phyloP scores from a whole-genome alignment of 2,797 vertebrate genomes.

The Tragopan temminckii region DNA sequence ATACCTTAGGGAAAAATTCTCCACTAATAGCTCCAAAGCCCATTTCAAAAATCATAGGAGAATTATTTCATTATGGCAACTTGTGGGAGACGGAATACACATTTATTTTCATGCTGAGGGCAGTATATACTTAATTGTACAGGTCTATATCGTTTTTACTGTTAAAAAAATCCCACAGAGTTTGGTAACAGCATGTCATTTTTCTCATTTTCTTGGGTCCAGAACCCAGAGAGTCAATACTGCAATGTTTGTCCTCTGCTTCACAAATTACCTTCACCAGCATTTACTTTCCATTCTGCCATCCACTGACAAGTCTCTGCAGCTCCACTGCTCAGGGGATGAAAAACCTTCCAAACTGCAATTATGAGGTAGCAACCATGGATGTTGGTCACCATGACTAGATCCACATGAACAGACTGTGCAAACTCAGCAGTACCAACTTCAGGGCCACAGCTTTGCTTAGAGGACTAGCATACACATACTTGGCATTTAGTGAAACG shows the following conservation, averaged over 20 bases:
- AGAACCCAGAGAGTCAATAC: not conserved
- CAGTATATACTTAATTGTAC: not conserved
- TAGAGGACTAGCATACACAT: too few species aligned
- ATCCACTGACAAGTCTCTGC: too few species aligned
- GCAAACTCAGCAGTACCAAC: not conserved
- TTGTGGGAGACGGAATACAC: not conserved
- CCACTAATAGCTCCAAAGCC: not conserved
- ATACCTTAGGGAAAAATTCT: not conserved
- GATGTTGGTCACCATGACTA: not conserved
- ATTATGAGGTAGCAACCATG: rapidly evolving
- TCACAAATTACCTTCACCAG: not conserved
- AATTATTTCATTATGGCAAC: not conserved
- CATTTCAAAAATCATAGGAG: not conserved
- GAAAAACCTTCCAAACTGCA: not conserved
- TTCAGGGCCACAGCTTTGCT: not conserved
- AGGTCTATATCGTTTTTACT: not conserved
- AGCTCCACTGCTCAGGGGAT: not conserved
- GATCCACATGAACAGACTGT: not conserved
- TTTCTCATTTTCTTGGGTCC: not conserved
- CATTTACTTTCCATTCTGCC: not conserved
- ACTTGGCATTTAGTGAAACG: not conserved
- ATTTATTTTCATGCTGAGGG: not conserved
- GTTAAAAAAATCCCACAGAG: not conserved
- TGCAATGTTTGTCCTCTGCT: not conserved
- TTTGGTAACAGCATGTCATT: not conserved